Base-by-base conservation (phyloP, 2,888 invertebrate genomes). In the Cecidostiba fungosa region DNA sequence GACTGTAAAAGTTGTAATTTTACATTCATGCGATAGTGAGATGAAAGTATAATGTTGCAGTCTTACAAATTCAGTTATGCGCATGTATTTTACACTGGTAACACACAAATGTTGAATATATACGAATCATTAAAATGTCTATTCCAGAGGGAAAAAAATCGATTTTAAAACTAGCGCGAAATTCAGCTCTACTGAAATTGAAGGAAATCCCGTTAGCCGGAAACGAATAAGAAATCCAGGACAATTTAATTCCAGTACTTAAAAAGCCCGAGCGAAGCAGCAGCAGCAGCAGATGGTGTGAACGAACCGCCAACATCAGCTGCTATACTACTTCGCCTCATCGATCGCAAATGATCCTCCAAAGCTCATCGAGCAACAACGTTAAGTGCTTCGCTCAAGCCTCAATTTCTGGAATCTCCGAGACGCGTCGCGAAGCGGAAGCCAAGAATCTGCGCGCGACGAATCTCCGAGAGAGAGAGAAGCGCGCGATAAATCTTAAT, bases 401-500 rank as follows among this genome's bases (percentile, higher is more conserved):
- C 74, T 79, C 73, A 79, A 84, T 69, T 79, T 79, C 74, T 73
- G 47, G 66, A 79, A 78, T 84, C 54, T 54, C 32, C 70, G 50
- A 78, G 66, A 36, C 69, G 23, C 69, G 26, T 36, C 36, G 43
- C 54, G 6, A 43, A 19, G 36, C 47, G 32, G 69, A 50, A 76
- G 39, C 72, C 50, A 39, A 83, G 59, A 36, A 59, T 59, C 43
- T 26, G 43, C 0, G 23, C 26, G 36, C n/a, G 26, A 76, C 73
- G 26, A n/a, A 43, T 50, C 77, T 29, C 23, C 26, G 1, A 66
- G 26, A 14, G 47, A 2, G 29, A 69, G 78, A 29, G 23, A 72
- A 47, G 10, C 10, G 5, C 19, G 88, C 89, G 89, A 91, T 91
- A 91, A 91, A 91, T 91, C 91, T 91, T 90, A 90, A 91, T 91